Evolutionary conservation across 2,888 invertebrate species (phyloP), one percentile per base, ranked within the genome.

Genomic region (Ashinkailepas kermadecensis): DNA sequence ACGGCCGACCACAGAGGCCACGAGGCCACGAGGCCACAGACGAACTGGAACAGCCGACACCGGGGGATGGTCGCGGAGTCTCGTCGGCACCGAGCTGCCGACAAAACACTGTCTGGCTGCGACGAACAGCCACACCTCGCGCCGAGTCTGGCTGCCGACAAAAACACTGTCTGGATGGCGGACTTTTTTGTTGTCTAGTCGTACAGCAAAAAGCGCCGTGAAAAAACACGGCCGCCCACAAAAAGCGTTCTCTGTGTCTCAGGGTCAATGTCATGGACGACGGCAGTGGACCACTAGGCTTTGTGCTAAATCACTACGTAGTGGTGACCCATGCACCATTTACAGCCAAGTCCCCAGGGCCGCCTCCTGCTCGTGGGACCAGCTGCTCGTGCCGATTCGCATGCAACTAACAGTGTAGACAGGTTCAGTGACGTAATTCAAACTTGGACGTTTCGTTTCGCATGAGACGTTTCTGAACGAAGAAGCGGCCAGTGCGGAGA

Each of bases 231-330:
- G 21, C 15, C 74, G 21, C 74, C 12, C 74, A 56, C 54, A 74
- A 54, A 74, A 54, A 74, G 9, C 54, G 56, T 12, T 21, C 74
- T 18, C 74, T 9, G 18, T 18, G 3, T 8, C 54, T 54, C 74
- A 56, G 74, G 74, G 74, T 56, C 74, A 74, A 74, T 74, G 74
- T 74, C 74, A 74, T 6, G 74, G 74, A 13, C 74, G 18, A 21
- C n/a, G n/a, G 87, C 85, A 87, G 86, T 84, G 86, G 84, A 85
- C 85, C 86, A 86, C 87, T 87, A 86, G 87, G 85, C 85, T 85
- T 81, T 83, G 84, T 81, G 83, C 84, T 82, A 82, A 82, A 81
- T 78, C 39, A 39, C 39, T 39, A 39, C 39, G 39, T 4, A 39
- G 39, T 39, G 39, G 39, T 39, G 39, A 39, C 39, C 39, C 39